Base-by-base conservation (phyloP, 2,797 vertebrate genomes). In the Enteromius paludinosus region DNA sequence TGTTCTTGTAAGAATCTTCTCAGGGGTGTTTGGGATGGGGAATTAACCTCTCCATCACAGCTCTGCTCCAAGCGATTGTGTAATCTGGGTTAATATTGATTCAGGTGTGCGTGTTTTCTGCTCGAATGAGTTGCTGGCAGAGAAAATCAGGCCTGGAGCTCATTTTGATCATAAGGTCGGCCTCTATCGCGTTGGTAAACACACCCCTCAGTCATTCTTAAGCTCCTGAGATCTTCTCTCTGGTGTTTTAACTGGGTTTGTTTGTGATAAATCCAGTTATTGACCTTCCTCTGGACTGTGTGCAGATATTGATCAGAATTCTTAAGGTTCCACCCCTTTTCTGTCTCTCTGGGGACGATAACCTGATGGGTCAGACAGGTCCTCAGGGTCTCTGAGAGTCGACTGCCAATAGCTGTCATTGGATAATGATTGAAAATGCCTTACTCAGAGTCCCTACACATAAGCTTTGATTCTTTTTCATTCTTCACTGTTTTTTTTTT, bases 51-150 rank as follows among this genome's bases (percentile, higher is more conserved):
- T 38, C 66, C 49, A 28, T 71, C 59, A 45, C n/a, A 47, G 38
- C 66, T 61, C 17, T 1, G 69, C 43, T 73, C 59, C 70, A 74
- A 66, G 71, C 17, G 17, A 12, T 79, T 73, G 41, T 74, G 49
- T 69, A 74, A 74, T 85, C 47, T 66, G 71, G 38, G 33, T 78
- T 82, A 73, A 68, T 82, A 59, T 82, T 82, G 84, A 82, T 85
- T 74, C 81, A 85, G 70, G 76, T 83, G 81, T 66, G 72, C 30
- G 74, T 83, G 70, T 75, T 73, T 54, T 79, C 52, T 75, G 81
- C 64, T 73, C 41, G 47, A 82, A 66, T 65, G 17, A 82, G 65
- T 72, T 43, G 20, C 43, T 75, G 81, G 61, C 17, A 4, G 62
- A 62, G 69, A 74, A 79, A 47, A 71, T 69, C 8, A 1, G 5